These are phyloP conservation scores for Bombus waltoni DNA, from an alignment of 1,140 invertebrate species.

Conservation along the genomic window DNA sequence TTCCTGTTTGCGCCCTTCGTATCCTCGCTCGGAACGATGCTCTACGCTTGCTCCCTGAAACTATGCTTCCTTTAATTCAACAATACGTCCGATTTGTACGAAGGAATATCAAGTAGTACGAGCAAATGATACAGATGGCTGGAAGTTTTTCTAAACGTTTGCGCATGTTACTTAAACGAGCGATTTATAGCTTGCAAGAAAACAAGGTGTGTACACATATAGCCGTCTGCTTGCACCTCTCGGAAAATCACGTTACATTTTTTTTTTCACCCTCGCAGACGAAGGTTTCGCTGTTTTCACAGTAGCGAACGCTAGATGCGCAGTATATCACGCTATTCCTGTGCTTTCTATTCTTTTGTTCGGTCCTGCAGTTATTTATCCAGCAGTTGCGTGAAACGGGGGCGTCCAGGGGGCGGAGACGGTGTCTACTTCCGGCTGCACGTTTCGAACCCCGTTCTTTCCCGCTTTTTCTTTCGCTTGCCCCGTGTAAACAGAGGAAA, in stretches of 20 bases:
- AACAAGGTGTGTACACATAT: background rate
- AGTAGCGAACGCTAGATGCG: conserved; percentile 7
- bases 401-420: background rate
- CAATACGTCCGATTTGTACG: too few relatives aligned
- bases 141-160: background rate
- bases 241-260: background rate
- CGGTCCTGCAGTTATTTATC: conserved; percentile 48
- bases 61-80: too few relatives aligned
- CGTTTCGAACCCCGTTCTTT: conserved; percentile 55
- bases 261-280: background rate
- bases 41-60: background rate
- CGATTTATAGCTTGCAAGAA: background rate
- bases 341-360: conserved; percentile 24
- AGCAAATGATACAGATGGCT: background rate
- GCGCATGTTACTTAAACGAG: background rate
- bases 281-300: conserved; percentile 2
- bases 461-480: conserved; percentile 14
- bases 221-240: background rate
- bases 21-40: background rate
- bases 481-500: conserved; percentile 53
- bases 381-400: conserved; percentile 28
- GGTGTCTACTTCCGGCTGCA: conserved; percentile 45
- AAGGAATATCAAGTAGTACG: background rate
- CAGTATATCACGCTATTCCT: conserved; percentile 13
- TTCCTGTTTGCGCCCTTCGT: background rate